Evolutionary conservation across 2,888 invertebrate genomes (phyloP).

Genomic region (Heliconius aoede): DNA sequence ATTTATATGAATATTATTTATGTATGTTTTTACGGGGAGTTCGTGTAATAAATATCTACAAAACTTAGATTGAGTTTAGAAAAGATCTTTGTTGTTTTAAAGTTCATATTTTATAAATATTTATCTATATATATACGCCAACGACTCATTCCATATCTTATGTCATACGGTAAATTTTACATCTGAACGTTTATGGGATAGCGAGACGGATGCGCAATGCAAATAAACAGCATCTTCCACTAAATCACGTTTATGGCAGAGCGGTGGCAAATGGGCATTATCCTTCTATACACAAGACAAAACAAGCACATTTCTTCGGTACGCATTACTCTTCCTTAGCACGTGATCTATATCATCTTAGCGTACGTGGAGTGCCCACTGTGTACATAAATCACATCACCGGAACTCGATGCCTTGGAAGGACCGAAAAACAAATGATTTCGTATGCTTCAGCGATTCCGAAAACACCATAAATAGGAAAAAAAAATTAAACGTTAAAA

Average conservation of each 20-base stretch:
- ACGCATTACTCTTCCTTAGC: conserved; percentile 61
- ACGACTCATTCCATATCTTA: conserved; percentile 61
- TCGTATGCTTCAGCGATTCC: conserved; percentile 62
- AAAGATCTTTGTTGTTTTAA: neutral
- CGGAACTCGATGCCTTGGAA: conserved; percentile 67
- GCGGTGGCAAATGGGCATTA: conserved; percentile 62
- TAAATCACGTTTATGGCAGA: conserved; percentile 70
- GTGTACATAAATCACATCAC: conserved; percentile 65
- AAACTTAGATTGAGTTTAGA: neutral
- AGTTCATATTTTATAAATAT: too few species aligned
- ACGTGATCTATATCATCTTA: conserved; percentile 58
- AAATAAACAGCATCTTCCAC: conserved; percentile 73
- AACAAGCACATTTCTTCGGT: conserved; percentile 64
- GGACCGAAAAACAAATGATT: conserved; percentile 73
- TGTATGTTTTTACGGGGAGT: conserved; percentile 36
- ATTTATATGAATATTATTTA: conserved; percentile 49
- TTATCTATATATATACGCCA: too few species aligned
- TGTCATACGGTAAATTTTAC: conserved; percentile 67
- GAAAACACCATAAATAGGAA: conserved; percentile 72
- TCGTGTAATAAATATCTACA: conserved; percentile 38
- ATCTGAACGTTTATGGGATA: conserved; percentile 66
- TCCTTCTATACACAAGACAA: conserved; percentile 63
- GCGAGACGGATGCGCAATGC: conserved; percentile 71
- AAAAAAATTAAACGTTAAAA: conserved; percentile 75
- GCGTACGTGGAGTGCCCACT: conserved; percentile 56